phyloP scores from a whole-genome alignment of 2,797 vertebrate genomes.

The Alcedo atthis region DNA sequence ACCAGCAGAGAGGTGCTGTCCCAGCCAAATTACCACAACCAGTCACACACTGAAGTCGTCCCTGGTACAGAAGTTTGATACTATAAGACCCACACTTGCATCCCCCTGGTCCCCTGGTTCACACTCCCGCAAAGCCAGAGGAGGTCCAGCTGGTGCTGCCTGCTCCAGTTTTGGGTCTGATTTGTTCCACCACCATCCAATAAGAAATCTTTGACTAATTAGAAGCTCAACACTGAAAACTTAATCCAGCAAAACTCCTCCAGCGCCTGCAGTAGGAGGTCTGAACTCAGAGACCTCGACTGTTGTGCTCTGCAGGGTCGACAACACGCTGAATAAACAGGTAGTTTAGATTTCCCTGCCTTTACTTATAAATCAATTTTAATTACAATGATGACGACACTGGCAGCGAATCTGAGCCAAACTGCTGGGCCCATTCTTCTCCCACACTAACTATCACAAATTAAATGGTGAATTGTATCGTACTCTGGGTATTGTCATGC shows the following conservation, averaged over 20 bases:
- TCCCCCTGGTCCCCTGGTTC: background rate
- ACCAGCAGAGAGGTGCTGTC: background rate
- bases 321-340: conserved; percentile 14
- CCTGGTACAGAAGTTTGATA: background rate
- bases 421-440: conserved; percentile 43
- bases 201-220: background rate
- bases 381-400: conserved; percentile 59
- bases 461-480: conserved; percentile 74
- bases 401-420: conserved; percentile 45
- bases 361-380: conserved; percentile 75
- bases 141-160: background rate
- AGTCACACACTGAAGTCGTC: background rate
- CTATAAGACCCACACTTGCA: rapidly evolving
- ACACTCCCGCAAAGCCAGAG: background rate
- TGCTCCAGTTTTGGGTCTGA: background rate
- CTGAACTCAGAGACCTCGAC: background rate
- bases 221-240: background rate
- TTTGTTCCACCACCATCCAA: background rate
- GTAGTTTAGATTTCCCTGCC: conserved; percentile 12
- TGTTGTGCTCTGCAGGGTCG: background rate
- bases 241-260: background rate
- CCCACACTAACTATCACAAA: conserved; percentile 71
- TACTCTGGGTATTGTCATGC: conserved; percentile 77
- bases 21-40: background rate
- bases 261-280: background rate